These are phyloP conservation scores for Cataglyphis rosenhaueri DNA, from an alignment of 2,888 invertebrate species.

Conservation along the genomic window DNA sequence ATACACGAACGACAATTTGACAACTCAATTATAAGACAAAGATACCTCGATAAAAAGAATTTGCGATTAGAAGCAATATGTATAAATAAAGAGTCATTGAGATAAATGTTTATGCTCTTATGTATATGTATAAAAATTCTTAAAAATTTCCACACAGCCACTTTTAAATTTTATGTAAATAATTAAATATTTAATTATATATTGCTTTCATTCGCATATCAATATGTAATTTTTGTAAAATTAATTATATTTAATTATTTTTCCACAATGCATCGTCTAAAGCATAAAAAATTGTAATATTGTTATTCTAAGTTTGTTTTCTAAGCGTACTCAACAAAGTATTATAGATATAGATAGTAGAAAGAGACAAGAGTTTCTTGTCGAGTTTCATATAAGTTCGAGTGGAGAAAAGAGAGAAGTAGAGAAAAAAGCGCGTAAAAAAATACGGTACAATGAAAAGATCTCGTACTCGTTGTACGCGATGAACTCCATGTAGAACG, in stretches of 20 bases:
- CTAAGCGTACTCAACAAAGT: neutral
- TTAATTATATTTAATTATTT: neutral
- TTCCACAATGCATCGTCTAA: neutral
- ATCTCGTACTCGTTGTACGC: conserved; percentile 64
- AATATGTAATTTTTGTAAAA: neutral
- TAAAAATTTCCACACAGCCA: neutral
- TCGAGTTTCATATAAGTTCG: neutral
- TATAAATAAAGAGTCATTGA: neutral
- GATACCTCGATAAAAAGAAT: conserved; percentile 13
- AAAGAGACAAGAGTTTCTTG: neutral
- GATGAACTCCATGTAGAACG: conserved; percentile 71
- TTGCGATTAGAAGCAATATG: neutral
- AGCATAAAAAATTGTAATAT: neutral
- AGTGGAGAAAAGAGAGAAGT: neutral
- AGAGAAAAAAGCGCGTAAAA: neutral
- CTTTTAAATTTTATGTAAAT: neutral
- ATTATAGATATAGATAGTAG: neutral
- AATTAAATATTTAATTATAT: neutral
- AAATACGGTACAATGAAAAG: conserved; percentile 58
- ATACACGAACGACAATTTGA: conserved; percentile 53
- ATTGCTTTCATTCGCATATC: neutral
- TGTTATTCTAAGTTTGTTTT: neutral
- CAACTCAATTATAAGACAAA: conserved; percentile 73
- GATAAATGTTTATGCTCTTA: neutral
- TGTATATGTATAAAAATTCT: neutral